These are phyloP conservation scores for Drosophila saltans DNA, from an alignment of 1,140 invertebrate genomes.

Conservation along the genomic window DNA sequence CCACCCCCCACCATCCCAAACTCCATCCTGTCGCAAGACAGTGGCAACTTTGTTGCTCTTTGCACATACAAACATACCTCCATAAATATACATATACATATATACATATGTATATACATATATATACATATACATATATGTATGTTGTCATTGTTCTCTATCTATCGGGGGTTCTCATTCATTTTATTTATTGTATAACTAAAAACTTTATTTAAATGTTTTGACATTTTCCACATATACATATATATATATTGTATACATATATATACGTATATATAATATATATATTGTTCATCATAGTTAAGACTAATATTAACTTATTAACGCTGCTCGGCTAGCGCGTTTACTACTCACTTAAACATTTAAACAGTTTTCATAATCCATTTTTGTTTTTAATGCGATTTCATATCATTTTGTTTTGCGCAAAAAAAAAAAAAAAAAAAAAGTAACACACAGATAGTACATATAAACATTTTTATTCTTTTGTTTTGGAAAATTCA, in stretches of 20 bases:
- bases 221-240: conserved; percentile 58
- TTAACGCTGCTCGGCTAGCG: conserved; percentile 60
- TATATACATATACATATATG: neutral
- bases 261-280: conserved; percentile 18
- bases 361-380: conserved; percentile 67
- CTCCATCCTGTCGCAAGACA: neutral
- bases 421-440: conserved; percentile 55
- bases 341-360: conserved; percentile 62
- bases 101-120: neutral
- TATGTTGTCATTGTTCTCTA: conserved; percentile 64
- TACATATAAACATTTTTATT: neutral
- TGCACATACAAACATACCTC: conserved; percentile 21
- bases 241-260: conserved; percentile 38
- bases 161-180: neutral
- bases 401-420: conserved; percentile 60
- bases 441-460: conserved; percentile 16
- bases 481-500: neutral
- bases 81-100: no score
- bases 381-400: conserved; percentile 59
- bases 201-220: conserved; percentile 79
- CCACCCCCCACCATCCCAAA: neutral
- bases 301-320: conserved; percentile 55
- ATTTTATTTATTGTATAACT: conserved; percentile 61
- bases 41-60: conserved; percentile 20
- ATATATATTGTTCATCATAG: conserved; percentile 15